Percentiles rank a stretch among this genome's conserved stretches.
These are phyloP conservation scores for Leptopterna dolabrata DNA, from an alignment of 2,888 invertebrate species.

Conservation along the genomic window DNA sequence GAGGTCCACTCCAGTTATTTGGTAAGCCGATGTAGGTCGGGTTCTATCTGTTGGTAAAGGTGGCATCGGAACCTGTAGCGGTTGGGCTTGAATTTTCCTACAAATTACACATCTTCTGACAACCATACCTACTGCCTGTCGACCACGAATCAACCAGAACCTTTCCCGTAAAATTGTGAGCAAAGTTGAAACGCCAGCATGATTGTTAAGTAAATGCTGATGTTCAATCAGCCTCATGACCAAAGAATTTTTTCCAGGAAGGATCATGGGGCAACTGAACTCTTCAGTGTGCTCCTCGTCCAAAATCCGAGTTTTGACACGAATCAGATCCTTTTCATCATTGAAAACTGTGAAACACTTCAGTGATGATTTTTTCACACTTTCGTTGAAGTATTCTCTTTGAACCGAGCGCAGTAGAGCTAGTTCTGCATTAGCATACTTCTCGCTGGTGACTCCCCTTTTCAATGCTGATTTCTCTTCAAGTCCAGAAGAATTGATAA, in stretches of 20 bases:
- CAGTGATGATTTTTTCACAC: background rate
- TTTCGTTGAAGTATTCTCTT: conserved; percentile 15
- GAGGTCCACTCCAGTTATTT: conserved; percentile 63
- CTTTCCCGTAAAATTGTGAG: conserved; percentile 29
- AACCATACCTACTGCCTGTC: conserved; percentile 15
- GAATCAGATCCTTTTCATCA: background rate
- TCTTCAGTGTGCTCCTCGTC: conserved; percentile 9
- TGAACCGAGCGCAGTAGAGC: background rate
- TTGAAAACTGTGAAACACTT: background rate
- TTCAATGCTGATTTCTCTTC: background rate
- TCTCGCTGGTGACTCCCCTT: background rate
- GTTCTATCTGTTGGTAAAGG: conserved; percentile 59
- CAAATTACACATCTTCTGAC: conserved; percentile 30
- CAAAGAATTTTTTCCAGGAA: background rate
- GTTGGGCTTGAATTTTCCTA: background rate
- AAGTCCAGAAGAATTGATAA: conserved; percentile 7
- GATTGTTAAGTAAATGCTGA: background rate
- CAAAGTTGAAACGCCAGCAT: conserved; percentile 8
- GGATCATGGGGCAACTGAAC: conserved; percentile 5
- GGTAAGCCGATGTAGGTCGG: conserved; percentile 57
- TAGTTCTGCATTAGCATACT: conserved; percentile 32
- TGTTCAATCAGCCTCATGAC: background rate
- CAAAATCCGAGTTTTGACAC: conserved; percentile 25
- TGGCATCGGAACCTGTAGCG: background rate
- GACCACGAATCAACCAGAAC: conserved; percentile 23